These are phyloP conservation scores for Aricia artaxerxes DNA, from an alignment of 2,888 invertebrate genomes.

Conservation along the genomic window DNA sequence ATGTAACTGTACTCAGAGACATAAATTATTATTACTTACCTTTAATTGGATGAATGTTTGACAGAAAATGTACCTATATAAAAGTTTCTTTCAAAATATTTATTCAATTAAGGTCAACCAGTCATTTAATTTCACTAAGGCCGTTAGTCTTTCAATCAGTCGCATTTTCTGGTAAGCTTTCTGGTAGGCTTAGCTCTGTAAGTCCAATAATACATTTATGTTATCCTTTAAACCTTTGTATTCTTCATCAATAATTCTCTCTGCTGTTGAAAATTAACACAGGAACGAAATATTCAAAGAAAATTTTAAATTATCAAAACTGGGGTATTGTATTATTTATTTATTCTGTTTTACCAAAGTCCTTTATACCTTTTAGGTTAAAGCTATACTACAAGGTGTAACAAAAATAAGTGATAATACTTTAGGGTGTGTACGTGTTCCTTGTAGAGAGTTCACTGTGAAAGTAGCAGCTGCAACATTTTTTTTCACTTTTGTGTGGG, in stretches of 20 bases:
- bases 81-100: too few relatives aligned
- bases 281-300: not conserved
- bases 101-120: too few relatives aligned
- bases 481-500: too few relatives aligned
- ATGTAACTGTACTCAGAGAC: too few relatives aligned
- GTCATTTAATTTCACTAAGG: too few relatives aligned
- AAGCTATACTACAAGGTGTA: not conserved
- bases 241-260: not conserved
- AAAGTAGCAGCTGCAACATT: too few relatives aligned
- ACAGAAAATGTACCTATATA: too few relatives aligned
- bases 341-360: not conserved
- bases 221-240: not conserved
- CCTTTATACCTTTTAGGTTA: not conserved
- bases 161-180: not conserved
- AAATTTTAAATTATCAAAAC: not conserved
- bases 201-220: not conserved
- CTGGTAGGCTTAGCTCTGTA: not conserved
- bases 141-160: not conserved
- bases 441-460: too few relatives aligned
- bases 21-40: too few relatives aligned
- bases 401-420: too few relatives aligned
- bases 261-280: not conserved
- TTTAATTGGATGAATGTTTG: too few relatives aligned
- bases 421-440: too few relatives aligned
- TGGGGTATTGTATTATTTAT: not conserved